phyloP scores from a whole-genome alignment of 2,113 vertebrate genomes.

The Hypomesus transpacificus region DNA sequence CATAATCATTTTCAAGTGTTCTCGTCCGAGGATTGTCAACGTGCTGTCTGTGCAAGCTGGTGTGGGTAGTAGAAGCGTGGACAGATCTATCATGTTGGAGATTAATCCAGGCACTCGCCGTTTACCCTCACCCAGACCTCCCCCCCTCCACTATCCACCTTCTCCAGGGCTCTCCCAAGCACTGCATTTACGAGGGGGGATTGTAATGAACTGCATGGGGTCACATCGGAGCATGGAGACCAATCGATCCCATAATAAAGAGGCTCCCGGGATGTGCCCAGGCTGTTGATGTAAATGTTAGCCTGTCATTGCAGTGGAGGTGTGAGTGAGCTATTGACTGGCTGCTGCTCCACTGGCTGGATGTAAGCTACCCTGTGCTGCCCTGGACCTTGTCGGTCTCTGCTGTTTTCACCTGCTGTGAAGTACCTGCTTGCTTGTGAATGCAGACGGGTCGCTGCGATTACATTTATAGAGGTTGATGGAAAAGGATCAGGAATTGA shows the following conservation, averaged over 20 bases:
- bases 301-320: slow-evolving; percentile 40
- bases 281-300: slow-evolving; percentile 47
- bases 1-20: slow-evolving; percentile 42
- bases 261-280: slow-evolving; percentile 28
- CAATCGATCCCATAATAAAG: slow-evolving; percentile 56
- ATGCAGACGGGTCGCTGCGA: no score
- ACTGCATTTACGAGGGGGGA: slow-evolving; percentile 39
- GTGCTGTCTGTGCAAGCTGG: slow-evolving; percentile 25
- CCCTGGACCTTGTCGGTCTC: not conserved
- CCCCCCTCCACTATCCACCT: no score
- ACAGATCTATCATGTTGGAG: no score
- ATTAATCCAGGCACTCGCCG: no score
- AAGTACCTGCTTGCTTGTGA: no score
- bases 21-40: slow-evolving; percentile 26
- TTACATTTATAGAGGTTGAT: no score
- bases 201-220: slow-evolving; percentile 48
- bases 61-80: slow-evolving; percentile 9
- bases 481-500: no score
- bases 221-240: slow-evolving; percentile 33
- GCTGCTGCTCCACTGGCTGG: not conserved
- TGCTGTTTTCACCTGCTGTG: no score
- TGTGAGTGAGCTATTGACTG: slow-evolving; percentile 37
- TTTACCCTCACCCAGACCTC: no score
- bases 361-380: not conserved
- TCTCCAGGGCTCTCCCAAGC: slow-evolving; percentile 14